Conservation (phyloP, 2,113 vertebrate genomes). For the Corapipo altera region DNA sequence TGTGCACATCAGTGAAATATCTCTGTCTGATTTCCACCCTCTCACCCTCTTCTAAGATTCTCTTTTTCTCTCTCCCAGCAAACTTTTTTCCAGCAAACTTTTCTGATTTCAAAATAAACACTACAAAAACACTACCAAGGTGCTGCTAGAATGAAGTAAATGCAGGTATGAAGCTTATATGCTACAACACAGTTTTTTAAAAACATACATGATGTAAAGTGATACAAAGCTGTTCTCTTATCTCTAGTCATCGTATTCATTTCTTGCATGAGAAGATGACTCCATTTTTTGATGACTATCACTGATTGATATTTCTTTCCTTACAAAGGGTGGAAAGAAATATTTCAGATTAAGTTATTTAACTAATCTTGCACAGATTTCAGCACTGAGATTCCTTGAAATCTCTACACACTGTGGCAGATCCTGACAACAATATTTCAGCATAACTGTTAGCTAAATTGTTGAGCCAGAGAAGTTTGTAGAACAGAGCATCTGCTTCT, state of each 20-base stretch:
- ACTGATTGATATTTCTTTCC: neutral
- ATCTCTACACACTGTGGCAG: neutral
- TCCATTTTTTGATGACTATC: neutral
- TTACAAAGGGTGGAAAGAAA: neutral
- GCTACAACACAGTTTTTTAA: neutral
- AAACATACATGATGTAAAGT: neutral
- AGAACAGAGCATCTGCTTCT: neutral
- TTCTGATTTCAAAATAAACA: neutral
- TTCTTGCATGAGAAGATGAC: neutral
- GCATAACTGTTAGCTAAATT: neutral
- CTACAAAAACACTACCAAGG: neutral
- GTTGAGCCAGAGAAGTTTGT: neutral
- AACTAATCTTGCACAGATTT: neutral
- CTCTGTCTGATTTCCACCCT: neutral
- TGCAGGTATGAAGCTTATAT: neutral
- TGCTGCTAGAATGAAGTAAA: neutral
- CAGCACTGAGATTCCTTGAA: neutral
- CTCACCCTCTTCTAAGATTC: neutral
- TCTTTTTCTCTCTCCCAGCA: neutral
- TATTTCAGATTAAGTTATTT: neutral
- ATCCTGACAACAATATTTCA: neutral
- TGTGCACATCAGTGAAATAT: neutral
- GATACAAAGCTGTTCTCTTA: neutral
- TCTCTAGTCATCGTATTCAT: neutral
- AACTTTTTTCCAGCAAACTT: neutral